Base-by-base conservation (phyloP, 2,113 vertebrate species). In the Camelus dromedarius region DNA sequence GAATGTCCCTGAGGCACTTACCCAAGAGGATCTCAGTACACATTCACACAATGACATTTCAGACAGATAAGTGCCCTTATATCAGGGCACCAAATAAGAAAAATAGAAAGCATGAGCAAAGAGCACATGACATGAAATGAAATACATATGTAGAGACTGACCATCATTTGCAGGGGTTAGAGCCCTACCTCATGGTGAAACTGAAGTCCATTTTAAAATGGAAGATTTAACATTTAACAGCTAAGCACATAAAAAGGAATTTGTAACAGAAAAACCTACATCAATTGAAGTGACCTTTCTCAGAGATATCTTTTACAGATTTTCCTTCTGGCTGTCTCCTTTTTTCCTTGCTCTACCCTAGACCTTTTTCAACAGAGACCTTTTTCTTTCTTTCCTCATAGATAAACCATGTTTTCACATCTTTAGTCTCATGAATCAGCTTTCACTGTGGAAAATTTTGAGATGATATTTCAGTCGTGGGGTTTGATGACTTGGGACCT, bases 181-280 rank as follows among this genome's bases (percentile, higher is more conserved):
- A 90, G 70, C 58, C 73, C 62, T 54, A 67, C 86, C 95, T 94
- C 66, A 88, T 77, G 87, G 85, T 92, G 96, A 97, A 97, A 98
- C 93, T 83, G 75, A 96, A 98, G 96, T 96, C 64, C 60, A 87
- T 91, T 96, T 85, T 89, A 95, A 88, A 97, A 96, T 90, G 82
- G 75, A 64, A 95, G 79, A 86, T 93, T 98, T 97, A 97, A 97
- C 97, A 97, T 97, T 96, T 98, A 97, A 95, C 96, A 96, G 96
- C 96, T 97, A 96, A 95, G 72, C 91, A 97, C 93, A 98, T 97
- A 97, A 96, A 98, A 97, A 95, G 86, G 93, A 96, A 98, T 98
- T 94, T 79, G 24, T 90, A 90, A 92, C 86, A 97, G 95, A 97
- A 91, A 97, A 97, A 72, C 92, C 82, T 94, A 95, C 93, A 96